A percentile compares a stretch with the other conserved stretches of the same genome.
Evolutionary conservation across 1,140 invertebrate species (phyloP).

Genomic region (Scaptomyza graminum): DNA sequence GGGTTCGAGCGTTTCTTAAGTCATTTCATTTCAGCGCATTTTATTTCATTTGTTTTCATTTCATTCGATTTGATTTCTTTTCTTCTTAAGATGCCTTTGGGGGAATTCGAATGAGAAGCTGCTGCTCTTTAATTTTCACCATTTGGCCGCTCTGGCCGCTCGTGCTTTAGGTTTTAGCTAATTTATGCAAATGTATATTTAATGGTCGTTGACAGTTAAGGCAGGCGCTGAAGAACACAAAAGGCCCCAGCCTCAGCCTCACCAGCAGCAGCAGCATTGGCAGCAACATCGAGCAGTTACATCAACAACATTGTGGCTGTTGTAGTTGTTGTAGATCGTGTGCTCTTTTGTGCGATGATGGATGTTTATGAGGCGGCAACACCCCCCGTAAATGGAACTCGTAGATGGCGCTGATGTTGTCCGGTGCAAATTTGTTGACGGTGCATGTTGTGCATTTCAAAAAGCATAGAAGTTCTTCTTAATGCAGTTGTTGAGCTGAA

Average conservation of each 20-base stretch:
- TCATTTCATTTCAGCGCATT: constrained; percentile 53
- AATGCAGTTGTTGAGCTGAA: neutral
- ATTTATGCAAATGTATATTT: constrained; percentile 83
- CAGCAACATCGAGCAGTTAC: constrained; percentile 13
- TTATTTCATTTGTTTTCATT: constrained; percentile 47
- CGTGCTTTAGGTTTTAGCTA: constrained; percentile 52
- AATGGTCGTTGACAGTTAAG: constrained; percentile 83
- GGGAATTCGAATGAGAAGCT: constrained; percentile 23
- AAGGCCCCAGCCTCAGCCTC: constrained; percentile 1
- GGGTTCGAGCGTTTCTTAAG: constrained; percentile 64
- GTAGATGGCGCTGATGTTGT: constrained; percentile 71
- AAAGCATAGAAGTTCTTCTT: neutral
- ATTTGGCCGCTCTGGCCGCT: constrained; percentile 40
- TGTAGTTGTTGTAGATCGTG: constrained; percentile 36
- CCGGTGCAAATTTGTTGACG: constrained; percentile 75
- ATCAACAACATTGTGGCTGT: neutral
- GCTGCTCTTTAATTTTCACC: constrained; percentile 78
- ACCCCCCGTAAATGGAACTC: constrained; percentile 72
- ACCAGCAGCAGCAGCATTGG: constrained; percentile 13
- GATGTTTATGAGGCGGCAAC: constrained; percentile 79
- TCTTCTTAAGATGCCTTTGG: constrained; percentile 36
- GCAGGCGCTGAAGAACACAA: constrained; percentile 53
- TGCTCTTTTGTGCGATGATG: constrained; percentile 73
- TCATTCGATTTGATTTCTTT: constrained; percentile 71
- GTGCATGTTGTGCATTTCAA: constrained; percentile 75